Evolutionary conservation across 2,888 invertebrate genomes (phyloP), one percentile per base, ranked within the genome.

Genomic region (Euphydryas editha): DNA sequence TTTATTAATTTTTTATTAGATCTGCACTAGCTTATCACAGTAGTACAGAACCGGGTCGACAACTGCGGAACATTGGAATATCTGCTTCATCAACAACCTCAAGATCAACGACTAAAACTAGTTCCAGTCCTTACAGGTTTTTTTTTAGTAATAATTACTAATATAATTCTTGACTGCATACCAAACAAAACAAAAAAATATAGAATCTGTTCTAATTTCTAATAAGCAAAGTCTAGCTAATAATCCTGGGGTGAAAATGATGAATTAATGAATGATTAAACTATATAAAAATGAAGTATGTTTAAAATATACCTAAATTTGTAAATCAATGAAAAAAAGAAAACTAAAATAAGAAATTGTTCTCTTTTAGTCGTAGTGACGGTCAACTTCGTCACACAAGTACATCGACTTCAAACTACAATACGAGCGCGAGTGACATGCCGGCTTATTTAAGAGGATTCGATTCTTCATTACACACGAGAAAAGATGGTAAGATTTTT

Each of bases 31-130:
- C 97, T 1, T 97, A 97, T 81, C 95, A 96, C 80, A 94, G 95
- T 46, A 94, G 94, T 37, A 84, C 88, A 0, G 92, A 92, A 67
- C 82, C 87, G 13, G 91, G 90, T 0, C 83, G 88, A 0, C 91
- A 87, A 73, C 68, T 92, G 74, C 80, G 97, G 57, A 96, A 97
- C 83, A 96, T 98, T 70, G 99, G 98, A 39, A 98, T 99, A 75
- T 98, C 98, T 13, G 98, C 98, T 0, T 98, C 98, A 0, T 98
- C 98, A 68, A 99, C 98, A 0, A 99, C 99, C 0, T 98, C 98
- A 1, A 93, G 98, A 72, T 98, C 98, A 37, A 98, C 98, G 0
- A 98, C 97, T 58, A 99, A 98, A 86, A 98, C 98, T 15, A 97
- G 97, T 77, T 98, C 98, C 36, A 98, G 98, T 85, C 98, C 98